These are phyloP conservation scores for Caenorhabditis auriculariae DNA, from an alignment of 2,888 invertebrate genomes.

Conservation along the genomic window DNA sequence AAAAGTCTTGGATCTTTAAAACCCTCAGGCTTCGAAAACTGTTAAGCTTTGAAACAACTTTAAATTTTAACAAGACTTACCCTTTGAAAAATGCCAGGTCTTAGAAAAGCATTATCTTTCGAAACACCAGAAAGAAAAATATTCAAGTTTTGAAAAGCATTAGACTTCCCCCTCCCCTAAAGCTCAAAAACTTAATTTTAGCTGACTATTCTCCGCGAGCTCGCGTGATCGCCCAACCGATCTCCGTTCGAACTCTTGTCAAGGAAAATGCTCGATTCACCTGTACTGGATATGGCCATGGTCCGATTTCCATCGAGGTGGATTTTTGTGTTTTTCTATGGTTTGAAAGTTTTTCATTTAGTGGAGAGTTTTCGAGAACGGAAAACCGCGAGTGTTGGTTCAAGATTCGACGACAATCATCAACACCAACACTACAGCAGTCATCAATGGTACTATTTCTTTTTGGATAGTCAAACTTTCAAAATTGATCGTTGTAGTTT, in stretches of 20 bases:
- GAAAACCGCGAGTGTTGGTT: constrained; percentile 24
- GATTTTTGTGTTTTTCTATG: background rate
- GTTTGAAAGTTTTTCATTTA: constrained; percentile 6
- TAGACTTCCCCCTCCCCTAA: too few species aligned
- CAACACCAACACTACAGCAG: constrained; percentile 25
- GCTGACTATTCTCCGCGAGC: constrained; percentile 44
- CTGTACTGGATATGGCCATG: constrained; percentile 40
- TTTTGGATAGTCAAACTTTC: background rate
- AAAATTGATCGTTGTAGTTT: background rate
- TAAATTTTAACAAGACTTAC: too few species aligned
- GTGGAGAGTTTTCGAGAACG: constrained; percentile 43
- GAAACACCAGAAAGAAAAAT: background rate
- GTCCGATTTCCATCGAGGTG: constrained; percentile 27
- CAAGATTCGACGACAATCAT: constrained; percentile 27
- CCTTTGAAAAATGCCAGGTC: too few species aligned
- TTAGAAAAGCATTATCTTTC: too few species aligned
- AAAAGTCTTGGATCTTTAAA: too few species aligned
- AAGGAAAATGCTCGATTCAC: constrained; percentile 22
- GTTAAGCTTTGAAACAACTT: too few species aligned
- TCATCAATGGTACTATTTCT: constrained; percentile 22
- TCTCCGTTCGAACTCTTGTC: constrained; percentile 17
- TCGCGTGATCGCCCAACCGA: constrained; percentile 32
- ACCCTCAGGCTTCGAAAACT: too few species aligned
- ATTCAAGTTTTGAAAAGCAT: background rate
- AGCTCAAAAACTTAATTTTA: constrained; percentile 9